phyloP scores from a whole-genome alignment of 1,140 invertebrate genomes.

The Papilio glaucus region DNA sequence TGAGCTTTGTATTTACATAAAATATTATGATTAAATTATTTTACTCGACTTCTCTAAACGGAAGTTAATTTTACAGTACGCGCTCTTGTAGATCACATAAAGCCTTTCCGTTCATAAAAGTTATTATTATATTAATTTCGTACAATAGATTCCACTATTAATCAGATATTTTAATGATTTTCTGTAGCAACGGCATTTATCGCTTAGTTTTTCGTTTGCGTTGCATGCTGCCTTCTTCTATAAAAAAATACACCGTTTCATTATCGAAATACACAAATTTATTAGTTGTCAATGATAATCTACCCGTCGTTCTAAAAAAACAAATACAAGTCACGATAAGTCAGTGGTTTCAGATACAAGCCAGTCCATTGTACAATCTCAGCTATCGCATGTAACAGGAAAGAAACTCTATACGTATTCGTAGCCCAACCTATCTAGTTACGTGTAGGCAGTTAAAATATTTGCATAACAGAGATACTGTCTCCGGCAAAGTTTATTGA shows the following conservation, averaged over 20 bases:
- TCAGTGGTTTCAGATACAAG: neutral
- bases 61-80: neutral
- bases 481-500: slow-evolving; percentile 34
- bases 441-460: slow-evolving; percentile 35
- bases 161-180: too few relatives aligned
- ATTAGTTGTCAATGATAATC: neutral
- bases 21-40: slow-evolving; percentile 13
- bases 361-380: neutral
- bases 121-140: too few relatives aligned
- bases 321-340: neutral
- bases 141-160: too few relatives aligned
- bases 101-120: too few relatives aligned
- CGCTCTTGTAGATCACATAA: neutral
- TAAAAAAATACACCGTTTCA: too few relatives aligned
- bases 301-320: neutral
- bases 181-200: too few relatives aligned
- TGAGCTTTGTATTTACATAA: slow-evolving; percentile 14
- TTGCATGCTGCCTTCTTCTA: too few relatives aligned
- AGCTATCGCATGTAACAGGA: slow-evolving; percentile 9
- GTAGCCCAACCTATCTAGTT: slow-evolving; percentile 12
- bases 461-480: slow-evolving; percentile 35
- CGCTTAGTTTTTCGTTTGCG: too few relatives aligned
- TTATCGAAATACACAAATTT: too few relatives aligned
- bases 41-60: neutral
- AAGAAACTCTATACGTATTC: slow-evolving; percentile 17